Evolutionary conservation across 1,140 invertebrate species (phyloP), one percentile per base, ranked within the genome.

Genomic region (Cyrtorhinus lividipennis): DNA sequence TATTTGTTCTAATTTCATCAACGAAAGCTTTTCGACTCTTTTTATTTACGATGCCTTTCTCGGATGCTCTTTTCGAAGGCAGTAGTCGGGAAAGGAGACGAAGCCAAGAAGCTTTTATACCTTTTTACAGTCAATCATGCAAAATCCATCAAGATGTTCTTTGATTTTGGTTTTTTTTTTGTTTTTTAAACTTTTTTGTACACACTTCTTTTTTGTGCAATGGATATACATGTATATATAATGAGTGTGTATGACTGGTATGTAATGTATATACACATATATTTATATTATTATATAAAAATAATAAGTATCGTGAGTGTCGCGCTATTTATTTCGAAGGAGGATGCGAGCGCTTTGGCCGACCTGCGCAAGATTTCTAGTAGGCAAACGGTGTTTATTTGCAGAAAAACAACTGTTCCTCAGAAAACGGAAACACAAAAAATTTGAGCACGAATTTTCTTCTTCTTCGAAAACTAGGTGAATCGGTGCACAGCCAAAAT

Each of bases 171-270:
- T 24, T 10, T 25, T 59, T 59, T 26, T 59, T 59, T 59, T n/a
- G 58, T 26, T 59, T 59, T 59, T 59, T 30, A 22, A 30, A 30
- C 8, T 26, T 59, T 59, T 59, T 59, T 59, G n/a, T 59, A 30
- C 58, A 59, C 58, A 59, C 26, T 24, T 59, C n/a, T 59, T 59
- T 59, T 59, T 59, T 59, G 58, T 59, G 58, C 58, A 59, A 27
- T 59, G 58, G 58, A 59, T 59, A 30, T 59, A 59, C 27, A 59
- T 59, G 58, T 30, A 30, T 59, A 59, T 59, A 59, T 27, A 27
- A 30, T 59, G n/a, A 59, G 58, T 27, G 27, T 26, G 58, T 59
- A 30, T 30, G 48, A 30, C n/a, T 59, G 24, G 58, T 59, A 27
- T 30, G 27, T 59, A 57, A 24, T 57, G 38, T 59, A 59, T 30